Conservation (phyloP, 2,113 vertebrate genomes). For the Apaloderma vittatum region DNA sequence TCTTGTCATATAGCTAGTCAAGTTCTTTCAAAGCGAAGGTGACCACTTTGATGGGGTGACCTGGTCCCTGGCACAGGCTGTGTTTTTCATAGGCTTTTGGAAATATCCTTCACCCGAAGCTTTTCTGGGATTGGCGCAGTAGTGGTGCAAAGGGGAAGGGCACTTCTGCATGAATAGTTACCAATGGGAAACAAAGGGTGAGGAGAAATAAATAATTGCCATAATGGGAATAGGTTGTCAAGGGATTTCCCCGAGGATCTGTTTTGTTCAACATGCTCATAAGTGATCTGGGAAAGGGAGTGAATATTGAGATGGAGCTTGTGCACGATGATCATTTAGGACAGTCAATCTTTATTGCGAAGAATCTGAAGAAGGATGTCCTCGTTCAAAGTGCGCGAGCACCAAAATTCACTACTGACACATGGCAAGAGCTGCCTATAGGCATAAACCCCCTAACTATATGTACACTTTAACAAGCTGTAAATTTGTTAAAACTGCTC, state of each 20-base stretch:
- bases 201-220: neutral
- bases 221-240: neutral
- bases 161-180: neutral
- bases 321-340: neutral
- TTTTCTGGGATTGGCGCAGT: neutral
- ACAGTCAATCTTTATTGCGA: neutral
- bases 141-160: neutral
- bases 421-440: neutral
- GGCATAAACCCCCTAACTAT: neutral
- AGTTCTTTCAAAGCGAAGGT: neutral
- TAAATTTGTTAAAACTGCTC: neutral
- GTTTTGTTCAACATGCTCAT: neutral
- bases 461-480: neutral
- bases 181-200: neutral
- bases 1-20: neutral
- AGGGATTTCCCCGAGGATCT: neutral
- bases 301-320: neutral
- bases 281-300: neutral
- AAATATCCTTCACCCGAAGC: neutral
- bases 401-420: neutral
- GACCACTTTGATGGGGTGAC: neutral
- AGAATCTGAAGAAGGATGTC: neutral
- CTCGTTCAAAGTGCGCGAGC: neutral
- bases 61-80: neutral
- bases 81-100: neutral